Percentiles rank a stretch among this genome's conserved stretches.
Conservation (phyloP, 1,140 invertebrate species). For the Plodia interpunctella region DNA sequence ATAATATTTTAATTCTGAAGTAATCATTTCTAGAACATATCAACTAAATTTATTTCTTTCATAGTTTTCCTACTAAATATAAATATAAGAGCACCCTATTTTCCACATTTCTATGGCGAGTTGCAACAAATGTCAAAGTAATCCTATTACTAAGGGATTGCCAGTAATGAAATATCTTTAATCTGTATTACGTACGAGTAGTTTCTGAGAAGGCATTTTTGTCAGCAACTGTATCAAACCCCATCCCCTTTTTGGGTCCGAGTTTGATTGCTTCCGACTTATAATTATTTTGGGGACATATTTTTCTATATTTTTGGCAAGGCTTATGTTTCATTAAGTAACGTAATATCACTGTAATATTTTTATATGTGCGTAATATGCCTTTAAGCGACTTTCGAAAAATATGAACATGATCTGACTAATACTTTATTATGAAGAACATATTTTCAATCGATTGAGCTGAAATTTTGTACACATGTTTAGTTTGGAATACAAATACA, state of each 20-base stretch:
- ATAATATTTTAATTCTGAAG: too few relatives aligned
- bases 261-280: slow-evolving; percentile 25
- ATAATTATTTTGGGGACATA: background rate
- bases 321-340: too few relatives aligned
- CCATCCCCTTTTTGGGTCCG: slow-evolving; percentile 30
- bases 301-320: too few relatives aligned
- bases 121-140: slow-evolving; percentile 70
- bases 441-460: too few relatives aligned
- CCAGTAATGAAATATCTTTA: slow-evolving; percentile 73
- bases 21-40: too few relatives aligned
- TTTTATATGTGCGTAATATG: too few relatives aligned
- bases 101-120: slow-evolving; percentile 10
- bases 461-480: too few relatives aligned
- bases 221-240: slow-evolving; percentile 44
- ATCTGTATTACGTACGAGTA: slow-evolving; percentile 54
- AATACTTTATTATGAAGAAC: too few relatives aligned
- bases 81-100: background rate
- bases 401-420: too few relatives aligned
- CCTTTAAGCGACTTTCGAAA: too few relatives aligned
- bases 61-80: background rate
- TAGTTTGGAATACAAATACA: too few relatives aligned
- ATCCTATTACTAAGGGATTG: slow-evolving; percentile 70
- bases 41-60: background rate
- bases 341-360: too few relatives aligned
- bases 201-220: slow-evolving; percentile 41